Base-by-base conservation (phyloP, 2,113 vertebrate genomes). In the Melierax canorus region DNA sequence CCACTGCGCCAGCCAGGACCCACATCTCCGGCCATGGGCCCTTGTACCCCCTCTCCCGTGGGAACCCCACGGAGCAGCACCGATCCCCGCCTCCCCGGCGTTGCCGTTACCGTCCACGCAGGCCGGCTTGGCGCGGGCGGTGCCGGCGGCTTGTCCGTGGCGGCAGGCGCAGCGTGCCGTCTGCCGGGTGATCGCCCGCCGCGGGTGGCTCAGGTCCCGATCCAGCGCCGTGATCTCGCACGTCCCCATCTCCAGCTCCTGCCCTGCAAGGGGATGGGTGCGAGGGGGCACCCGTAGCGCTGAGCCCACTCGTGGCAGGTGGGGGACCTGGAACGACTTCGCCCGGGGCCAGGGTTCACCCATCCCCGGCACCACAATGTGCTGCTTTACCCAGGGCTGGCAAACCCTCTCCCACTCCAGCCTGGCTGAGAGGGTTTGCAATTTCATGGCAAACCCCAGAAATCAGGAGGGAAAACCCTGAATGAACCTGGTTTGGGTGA, bases 201-300 rank as follows among this genome's bases (percentile, higher is more conserved):
- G 97, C 51, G 98, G 98, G 93, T 98, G 97, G 83, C 98, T 99
- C 96, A 98, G 98, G 97, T 99, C 98, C 97, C 98, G 97, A 95
- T 99, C 98, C 95, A 99, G 97, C 94, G 98, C 98, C 95, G 98
- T 98, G 83, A 99, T 98, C 97, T 99, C 98, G 62, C 98, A 99
- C 82, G 98, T 98, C 83, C 98, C 98, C 91, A 98, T 98, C 58
- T 97, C 98, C 98, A 99, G 97, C 97, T 99, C 91, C 79, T 60
- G 98, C 97, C 98, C 98, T 99, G 98, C 80, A 87, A 92, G 79
- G 89, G 80, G 76, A 75, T 17, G 29, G 26, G 50, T 32, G 26
- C 19, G 27, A 53, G 51, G 64, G 22, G 64, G 41, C 21, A 46
- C 64, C 64, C 43, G 16, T 32, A 24, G 64, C 6, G 4, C 64